These are phyloP conservation scores for Acleris holmiana DNA, from an alignment of 2,888 invertebrate species.

Conservation along the genomic window DNA sequence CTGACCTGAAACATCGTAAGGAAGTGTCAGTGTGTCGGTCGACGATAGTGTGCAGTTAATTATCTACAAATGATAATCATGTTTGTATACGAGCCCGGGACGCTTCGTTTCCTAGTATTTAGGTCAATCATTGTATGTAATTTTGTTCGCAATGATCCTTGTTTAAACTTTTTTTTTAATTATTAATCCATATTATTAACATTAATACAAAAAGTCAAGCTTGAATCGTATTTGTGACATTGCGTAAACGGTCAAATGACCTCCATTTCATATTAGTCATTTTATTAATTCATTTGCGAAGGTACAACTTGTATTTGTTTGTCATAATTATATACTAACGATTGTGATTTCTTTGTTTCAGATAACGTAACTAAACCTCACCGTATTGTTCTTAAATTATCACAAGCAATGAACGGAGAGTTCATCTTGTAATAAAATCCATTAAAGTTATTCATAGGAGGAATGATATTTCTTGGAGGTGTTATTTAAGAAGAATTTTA, in stretches of 20 bases:
- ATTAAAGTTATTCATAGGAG: constrained; percentile 47
- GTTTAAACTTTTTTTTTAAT: neutral
- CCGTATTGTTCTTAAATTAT: constrained; percentile 55
- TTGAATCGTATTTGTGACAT: no score
- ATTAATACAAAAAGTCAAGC: neutral
- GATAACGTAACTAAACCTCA: constrained; percentile 55
- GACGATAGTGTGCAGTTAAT: constrained; percentile 44
- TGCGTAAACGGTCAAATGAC: neutral
- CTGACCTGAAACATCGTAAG: constrained; percentile 4
- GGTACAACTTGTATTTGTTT: neutral
- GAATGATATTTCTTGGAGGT: constrained; percentile 55
- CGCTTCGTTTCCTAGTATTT: constrained; percentile 42
- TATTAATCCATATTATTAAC: no score
- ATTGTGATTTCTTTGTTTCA: constrained; percentile 62
- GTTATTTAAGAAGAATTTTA: constrained; percentile 50
- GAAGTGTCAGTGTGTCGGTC: constrained; percentile 7
- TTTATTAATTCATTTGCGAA: neutral
- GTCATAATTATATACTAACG: constrained; percentile 9
- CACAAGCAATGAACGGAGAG: constrained; percentile 48
- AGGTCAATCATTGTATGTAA: constrained; percentile 46
- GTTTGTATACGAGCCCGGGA: constrained; percentile 50
- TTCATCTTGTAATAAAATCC: constrained; percentile 51
- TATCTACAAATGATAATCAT: constrained; percentile 54
- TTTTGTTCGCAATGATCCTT: neutral
- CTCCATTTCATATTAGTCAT: neutral